Evolutionary conservation across 2,888 invertebrate genomes (phyloP).

Genomic region (Amphipoea lucens): DNA sequence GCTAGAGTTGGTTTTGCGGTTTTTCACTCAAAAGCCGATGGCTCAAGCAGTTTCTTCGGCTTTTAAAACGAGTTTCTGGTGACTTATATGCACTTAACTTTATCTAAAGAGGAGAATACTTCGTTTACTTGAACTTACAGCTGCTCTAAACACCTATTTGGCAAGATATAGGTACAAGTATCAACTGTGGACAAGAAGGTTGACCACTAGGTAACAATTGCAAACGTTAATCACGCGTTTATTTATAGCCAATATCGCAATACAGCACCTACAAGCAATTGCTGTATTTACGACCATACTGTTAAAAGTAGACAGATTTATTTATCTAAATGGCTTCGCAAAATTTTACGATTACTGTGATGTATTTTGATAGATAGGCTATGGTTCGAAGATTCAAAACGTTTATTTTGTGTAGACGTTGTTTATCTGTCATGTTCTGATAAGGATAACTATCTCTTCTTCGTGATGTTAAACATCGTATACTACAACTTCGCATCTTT

Average conservation of each 20-base stretch:
- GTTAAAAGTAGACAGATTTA: constrained; percentile 30
- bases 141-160: not conserved
- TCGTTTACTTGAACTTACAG: constrained; percentile 13
- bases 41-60: not conserved
- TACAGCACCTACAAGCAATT: constrained; percentile 35
- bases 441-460: not conserved
- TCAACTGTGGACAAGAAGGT: constrained; percentile 18
- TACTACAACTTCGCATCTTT: not conserved
- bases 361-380: not conserved
- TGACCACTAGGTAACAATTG: constrained; percentile 25
- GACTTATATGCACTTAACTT: not conserved
- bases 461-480: not conserved
- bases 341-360: not conserved
- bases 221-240: constrained; percentile 40
- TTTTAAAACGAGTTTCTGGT: not conserved
- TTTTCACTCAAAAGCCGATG: constrained; percentile 1
- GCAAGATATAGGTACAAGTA: not conserved
- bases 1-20: constrained; percentile 26
- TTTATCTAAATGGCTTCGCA: constrained; percentile 12
- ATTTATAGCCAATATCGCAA: constrained; percentile 30
- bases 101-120: not conserved
- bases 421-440: not conserved
- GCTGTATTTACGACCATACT: constrained; percentile 28
- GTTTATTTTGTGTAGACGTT: not conserved
- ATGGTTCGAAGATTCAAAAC: not conserved